Percentiles rank a stretch among this genome's conserved stretches.
phyloP scores from a whole-genome alignment of 2,888 invertebrate genomes.

The Pseudococcus longispinus region DNA sequence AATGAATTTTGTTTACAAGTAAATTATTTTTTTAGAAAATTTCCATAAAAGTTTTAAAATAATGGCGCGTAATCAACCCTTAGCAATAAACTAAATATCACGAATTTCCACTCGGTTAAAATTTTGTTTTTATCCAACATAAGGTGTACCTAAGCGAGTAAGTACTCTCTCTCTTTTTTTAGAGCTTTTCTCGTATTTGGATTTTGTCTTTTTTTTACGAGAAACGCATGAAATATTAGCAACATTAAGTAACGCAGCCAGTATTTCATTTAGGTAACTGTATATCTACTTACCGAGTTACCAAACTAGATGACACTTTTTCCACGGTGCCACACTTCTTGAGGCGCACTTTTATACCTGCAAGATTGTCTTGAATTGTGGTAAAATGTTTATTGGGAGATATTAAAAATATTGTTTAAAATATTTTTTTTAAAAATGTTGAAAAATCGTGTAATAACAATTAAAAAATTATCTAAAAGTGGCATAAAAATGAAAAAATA shows the following conservation, averaged over 20 bases:
- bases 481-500: no score
- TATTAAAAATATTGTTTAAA: no score
- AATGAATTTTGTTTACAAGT: conserved; percentile 17
- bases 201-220: neutral
- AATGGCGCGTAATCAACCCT: conserved; percentile 13
- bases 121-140: neutral
- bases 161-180: neutral
- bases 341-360: no score
- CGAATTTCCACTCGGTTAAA: neutral
- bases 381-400: no score
- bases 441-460: no score
- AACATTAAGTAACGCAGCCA: neutral
- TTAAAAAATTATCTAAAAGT: no score
- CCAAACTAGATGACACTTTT: no score
- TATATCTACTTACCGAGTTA: no score
- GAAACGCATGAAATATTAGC: neutral
- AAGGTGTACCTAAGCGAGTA: neutral
- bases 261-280: neutral
- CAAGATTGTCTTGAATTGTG: no score
- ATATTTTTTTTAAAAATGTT: no score
- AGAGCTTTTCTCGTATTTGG: neutral
- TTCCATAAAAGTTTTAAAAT: conserved; percentile 34
- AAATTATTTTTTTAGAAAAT: conserved; percentile 4
- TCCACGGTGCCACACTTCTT: no score
- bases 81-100: conserved; percentile 5